Conservation (phyloP, 2,113 vertebrate species). For the Toxotes jaculatrix region DNA sequence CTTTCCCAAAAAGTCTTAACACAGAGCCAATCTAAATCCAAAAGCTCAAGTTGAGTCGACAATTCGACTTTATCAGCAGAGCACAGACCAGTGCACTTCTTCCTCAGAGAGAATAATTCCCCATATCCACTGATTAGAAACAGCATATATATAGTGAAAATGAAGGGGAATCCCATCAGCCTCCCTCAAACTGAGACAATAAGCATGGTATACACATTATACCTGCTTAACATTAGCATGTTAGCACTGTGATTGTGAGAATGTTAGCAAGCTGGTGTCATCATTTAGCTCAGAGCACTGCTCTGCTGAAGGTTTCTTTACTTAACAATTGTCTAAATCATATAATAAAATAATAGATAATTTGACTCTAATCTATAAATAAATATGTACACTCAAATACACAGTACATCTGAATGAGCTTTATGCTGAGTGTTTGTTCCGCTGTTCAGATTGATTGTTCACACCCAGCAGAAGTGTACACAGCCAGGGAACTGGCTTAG, state of each 20-base stretch:
- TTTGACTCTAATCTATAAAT: neutral
- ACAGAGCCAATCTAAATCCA: neutral
- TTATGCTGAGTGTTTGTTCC: conserved; percentile 24
- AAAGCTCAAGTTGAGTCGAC: neutral
- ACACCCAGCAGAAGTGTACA: conserved; percentile 48
- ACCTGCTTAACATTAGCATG: neutral
- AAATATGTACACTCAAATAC: neutral
- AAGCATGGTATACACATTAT: neutral
- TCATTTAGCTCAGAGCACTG: too few species aligned
- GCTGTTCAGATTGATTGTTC: conserved; percentile 61
- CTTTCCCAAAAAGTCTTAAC: neutral
- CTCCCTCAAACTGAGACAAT: neutral
- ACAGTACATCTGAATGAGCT: neutral
- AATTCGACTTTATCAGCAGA: conserved; percentile 18
- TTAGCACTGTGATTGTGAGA: neutral
- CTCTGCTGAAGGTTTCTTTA: too few species aligned
- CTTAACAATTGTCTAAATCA: neutral
- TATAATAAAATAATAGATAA: neutral
- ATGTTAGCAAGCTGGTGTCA: neutral
- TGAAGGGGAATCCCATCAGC: neutral
- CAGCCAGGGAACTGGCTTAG: conserved; percentile 48
- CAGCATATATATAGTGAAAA: neutral
- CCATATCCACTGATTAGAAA: conserved; percentile 25
- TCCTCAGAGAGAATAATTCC: conserved; percentile 1
- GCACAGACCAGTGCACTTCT: conserved; percentile 16